phyloP scores from a whole-genome alignment of 2,113 vertebrate species.

The Eonycteris spelaea region DNA sequence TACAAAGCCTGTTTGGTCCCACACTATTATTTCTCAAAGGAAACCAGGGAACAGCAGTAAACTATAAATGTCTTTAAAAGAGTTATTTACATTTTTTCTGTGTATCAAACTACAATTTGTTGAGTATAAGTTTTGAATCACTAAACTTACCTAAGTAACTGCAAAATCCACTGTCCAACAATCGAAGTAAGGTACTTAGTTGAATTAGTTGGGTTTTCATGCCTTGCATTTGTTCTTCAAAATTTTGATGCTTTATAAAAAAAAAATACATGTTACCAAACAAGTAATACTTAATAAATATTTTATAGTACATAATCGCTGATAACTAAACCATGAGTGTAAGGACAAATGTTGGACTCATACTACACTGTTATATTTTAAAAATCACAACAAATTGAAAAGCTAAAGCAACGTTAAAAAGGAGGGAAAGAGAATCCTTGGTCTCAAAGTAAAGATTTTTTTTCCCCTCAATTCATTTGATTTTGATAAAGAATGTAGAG shows the following conservation, averaged over 20 bases:
- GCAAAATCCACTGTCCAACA: constrained; percentile 95
- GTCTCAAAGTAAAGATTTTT: constrained; percentile 6
- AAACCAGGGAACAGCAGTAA: background rate
- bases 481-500: constrained; percentile 19
- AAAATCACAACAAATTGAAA: constrained; percentile 41
- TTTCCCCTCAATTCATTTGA: background rate
- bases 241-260: constrained; percentile 93
- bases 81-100: background rate
- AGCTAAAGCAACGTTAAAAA: constrained; percentile 39
- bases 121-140: background rate
- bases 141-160: constrained; percentile 92
- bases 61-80: background rate
- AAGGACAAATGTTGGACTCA: constrained; percentile 26
- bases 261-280: constrained; percentile 64
- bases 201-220: constrained; percentile 98
- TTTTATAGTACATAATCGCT: constrained; percentile 25
- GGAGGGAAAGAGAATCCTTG: background rate
- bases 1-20: background rate
- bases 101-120: background rate
- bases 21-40: background rate
- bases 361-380: constrained; percentile 1
- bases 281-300: constrained; percentile 38
- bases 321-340: constrained; percentile 21
- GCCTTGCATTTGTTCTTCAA: constrained; percentile 99
- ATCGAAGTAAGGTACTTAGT: constrained; percentile 93